These are phyloP conservation scores for Macrophya annulata DNA, from an alignment of 2,888 invertebrate genomes.

Conservation along the genomic window DNA sequence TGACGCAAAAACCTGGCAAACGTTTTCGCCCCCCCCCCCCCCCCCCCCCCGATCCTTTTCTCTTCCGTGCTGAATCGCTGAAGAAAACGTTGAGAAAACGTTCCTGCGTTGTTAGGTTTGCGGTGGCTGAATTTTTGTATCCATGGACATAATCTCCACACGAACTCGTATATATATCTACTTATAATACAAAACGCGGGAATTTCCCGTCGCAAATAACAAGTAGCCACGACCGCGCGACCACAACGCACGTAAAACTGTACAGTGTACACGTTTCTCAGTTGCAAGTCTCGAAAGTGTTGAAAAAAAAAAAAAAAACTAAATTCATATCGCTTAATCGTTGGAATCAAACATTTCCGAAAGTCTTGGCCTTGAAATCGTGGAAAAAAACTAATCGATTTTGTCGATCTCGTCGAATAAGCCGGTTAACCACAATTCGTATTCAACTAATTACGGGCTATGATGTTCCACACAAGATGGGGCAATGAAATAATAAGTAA, in stretches of 20 bases:
- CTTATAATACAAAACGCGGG: not conserved
- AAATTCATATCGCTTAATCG: not conserved
- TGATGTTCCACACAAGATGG: not conserved
- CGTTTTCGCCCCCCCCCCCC: slow-evolving; percentile 56
- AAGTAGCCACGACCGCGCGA: not conserved
- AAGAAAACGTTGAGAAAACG: slow-evolving; percentile 1
- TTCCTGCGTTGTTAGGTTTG: not conserved
- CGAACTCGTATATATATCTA: not conserved
- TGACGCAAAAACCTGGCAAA: slow-evolving; percentile 69
- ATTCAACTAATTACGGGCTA: not conserved
- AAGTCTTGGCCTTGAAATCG: not conserved
- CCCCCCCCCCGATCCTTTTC: slow-evolving; percentile 28
- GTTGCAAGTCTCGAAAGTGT: not conserved
- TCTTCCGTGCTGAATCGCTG: slow-evolving; percentile 22
- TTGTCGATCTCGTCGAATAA: not conserved
- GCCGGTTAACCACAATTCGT: not conserved
- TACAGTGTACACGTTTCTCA: not conserved
- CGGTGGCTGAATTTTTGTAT: not conserved
- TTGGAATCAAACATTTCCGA: not conserved
- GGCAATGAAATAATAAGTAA: not conserved
- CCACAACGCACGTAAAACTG: not conserved
- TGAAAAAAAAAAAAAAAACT: not conserved
- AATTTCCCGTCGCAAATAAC: not conserved
- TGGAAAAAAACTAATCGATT: too few species aligned
- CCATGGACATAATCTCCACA: not conserved